Base-by-base conservation (phyloP, 2,888 invertebrate genomes). In the Augochlorella aurata region DNA sequence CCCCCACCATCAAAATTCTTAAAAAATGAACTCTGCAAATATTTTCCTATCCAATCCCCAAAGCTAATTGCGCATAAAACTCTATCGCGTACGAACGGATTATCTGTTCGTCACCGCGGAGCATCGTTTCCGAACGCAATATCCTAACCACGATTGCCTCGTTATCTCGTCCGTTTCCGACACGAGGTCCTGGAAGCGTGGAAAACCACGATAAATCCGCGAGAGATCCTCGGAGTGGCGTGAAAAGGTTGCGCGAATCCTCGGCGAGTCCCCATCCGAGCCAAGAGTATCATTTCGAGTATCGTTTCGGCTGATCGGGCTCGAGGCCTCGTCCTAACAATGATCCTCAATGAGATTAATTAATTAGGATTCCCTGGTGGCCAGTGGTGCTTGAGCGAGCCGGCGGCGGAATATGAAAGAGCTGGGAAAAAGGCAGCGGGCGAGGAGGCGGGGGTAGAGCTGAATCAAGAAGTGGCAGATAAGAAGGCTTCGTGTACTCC, bases 401-500 rank as follows among this genome's bases (percentile, higher is more conserved):
- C 7, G 58, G n/a, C 54, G 44, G 69, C 16, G 38, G 70, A 24
- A 70, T 71, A 58, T 49, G 67, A 75, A 66, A 86, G 61, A 81
- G 79, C 63, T 7, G 77, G 79, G 85, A 81, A 83, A 85, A 75
- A 82, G 65, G 67, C 73, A 74, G 44, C 63, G 78, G 84, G n/a
- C n/a, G 81, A 83, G 84, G 84, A 81, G 65, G 67, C 68, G 71
- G 50, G 63, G 78, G 76, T 78, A 63, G 77, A 82, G 88, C 83
- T 81, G 81, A 84, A 84, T 77, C 74, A 79, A 87, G 85, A 79
- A 81, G 72, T 76, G 81, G 67, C 75, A 87, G 89, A 88, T 88
- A 86, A 89, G 85, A 68, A 77, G 77, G 58, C 81, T 74, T 70
- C 77, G 70, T 75, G 74, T 80, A 77, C 68, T 79, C 65, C 77